Evolutionary conservation across 2,113 vertebrate genomes (phyloP).

Genomic region (Polyodon spathula): DNA sequence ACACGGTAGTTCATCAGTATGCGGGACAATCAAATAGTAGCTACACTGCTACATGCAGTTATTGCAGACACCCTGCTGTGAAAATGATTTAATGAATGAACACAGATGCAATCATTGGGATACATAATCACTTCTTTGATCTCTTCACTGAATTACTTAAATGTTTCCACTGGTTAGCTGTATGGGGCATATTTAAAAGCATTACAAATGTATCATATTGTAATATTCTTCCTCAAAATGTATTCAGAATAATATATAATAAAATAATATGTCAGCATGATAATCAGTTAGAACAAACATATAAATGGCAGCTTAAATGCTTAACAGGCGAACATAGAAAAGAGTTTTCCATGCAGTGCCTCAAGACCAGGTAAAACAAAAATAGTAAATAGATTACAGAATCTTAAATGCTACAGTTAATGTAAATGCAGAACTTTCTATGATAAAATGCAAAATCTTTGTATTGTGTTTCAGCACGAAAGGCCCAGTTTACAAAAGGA

Average conservation of each 20-base stretch:
- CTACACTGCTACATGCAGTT: background rate
- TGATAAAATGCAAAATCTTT: too few species aligned
- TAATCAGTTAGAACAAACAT: too few species aligned
- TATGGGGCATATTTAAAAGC: slow-evolving; percentile 4
- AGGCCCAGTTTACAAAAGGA: too few species aligned
- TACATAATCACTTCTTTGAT: slow-evolving; percentile 5
- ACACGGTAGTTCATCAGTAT: background rate
- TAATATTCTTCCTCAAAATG: background rate
- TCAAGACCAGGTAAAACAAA: too few species aligned
- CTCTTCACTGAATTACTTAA: background rate
- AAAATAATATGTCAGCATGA: background rate
- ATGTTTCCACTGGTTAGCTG: background rate
- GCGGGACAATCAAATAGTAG: slow-evolving; percentile 3
- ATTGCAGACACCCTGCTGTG: slow-evolving; percentile 4
- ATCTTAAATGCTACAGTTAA: too few species aligned
- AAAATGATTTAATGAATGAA: slow-evolving; percentile 13
- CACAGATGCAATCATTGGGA: background rate
- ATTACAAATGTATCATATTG: background rate
- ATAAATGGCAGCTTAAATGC: too few species aligned
- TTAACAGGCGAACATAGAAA: too few species aligned
- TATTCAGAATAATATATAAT: background rate
- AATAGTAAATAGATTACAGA: too few species aligned
- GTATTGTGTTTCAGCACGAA: too few species aligned
- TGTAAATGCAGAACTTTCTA: too few species aligned
- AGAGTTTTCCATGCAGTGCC: too few species aligned